phyloP scores from a whole-genome alignment of 1,140 invertebrate genomes.

The Drosophila pachea region DNA sequence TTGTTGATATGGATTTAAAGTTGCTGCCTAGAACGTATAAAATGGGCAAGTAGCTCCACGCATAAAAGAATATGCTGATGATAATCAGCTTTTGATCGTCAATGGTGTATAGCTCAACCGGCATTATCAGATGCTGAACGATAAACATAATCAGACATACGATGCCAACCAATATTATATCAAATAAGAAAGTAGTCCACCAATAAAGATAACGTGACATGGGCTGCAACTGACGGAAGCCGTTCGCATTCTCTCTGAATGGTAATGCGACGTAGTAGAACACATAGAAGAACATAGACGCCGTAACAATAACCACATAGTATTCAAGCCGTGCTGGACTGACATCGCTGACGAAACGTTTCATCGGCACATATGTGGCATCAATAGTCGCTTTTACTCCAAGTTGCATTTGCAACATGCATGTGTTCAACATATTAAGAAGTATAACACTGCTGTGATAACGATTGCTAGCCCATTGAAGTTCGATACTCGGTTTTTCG shows the following conservation, averaged over 20 bases:
- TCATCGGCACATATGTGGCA: conserved; percentile 59
- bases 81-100: conserved; percentile 48
- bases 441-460: conserved; percentile 73
- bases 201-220: conserved; percentile 69
- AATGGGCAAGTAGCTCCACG: conserved; percentile 68
- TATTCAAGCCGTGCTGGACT: conserved; percentile 66
- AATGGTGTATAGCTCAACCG: conserved; percentile 52
- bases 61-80: conserved; percentile 67
- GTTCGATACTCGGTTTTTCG: conserved; percentile 24
- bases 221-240: conserved; percentile 71
- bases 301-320: conserved; percentile 64
- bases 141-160: conserved; percentile 39
- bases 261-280: conserved; percentile 72
- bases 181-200: conserved; percentile 58
- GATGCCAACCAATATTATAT: conserved; percentile 46
- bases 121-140: conserved; percentile 56
- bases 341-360: conserved; percentile 59
- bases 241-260: conserved; percentile 64
- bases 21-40: conserved; percentile 66
- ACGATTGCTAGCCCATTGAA: conserved; percentile 68
- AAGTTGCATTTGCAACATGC: conserved; percentile 44
- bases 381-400: conserved; percentile 34
- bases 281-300: conserved; percentile 68
- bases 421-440: conserved; percentile 65
- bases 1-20: conserved; percentile 73